A percentile compares a stretch with the other conserved stretches of the same genome.
phyloP scores from a whole-genome alignment of 2,113 vertebrate species.

The Strix uralensis region DNA sequence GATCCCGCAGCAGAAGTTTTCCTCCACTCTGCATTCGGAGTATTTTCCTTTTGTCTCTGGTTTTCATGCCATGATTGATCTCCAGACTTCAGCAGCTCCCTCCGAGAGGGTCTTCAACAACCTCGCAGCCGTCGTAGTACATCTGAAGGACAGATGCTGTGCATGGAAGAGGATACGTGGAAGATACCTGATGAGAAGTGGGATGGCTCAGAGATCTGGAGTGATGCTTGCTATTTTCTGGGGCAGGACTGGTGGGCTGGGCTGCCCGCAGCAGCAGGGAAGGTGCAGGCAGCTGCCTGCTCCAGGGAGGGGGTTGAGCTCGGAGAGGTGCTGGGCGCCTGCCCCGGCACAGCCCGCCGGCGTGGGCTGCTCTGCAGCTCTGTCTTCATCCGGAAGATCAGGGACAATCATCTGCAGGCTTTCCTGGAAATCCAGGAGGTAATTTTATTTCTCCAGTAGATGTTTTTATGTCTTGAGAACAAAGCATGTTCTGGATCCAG shows the following conservation, averaged over 20 bases:
- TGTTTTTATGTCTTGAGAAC: not conserved
- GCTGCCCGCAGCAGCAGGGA: not conserved
- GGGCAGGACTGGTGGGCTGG: not conserved
- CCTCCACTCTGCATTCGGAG: accelerated
- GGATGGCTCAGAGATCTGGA: not conserved
- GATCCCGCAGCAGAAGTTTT: not conserved
- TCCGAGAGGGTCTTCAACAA: not conserved
- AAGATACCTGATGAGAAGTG: not conserved
- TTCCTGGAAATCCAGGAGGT: not conserved
- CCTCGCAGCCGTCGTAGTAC: not conserved
- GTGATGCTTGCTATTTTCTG: not conserved
- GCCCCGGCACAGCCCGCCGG: accelerated
- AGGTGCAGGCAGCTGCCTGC: not conserved
- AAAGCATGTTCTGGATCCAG: not conserved
- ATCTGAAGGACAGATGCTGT: not conserved
- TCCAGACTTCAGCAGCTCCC: not conserved
- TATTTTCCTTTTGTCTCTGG: not conserved
- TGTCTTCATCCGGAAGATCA: not conserved
- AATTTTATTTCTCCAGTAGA: not conserved
- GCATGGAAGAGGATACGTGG: not conserved
- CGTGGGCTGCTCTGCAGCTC: not conserved
- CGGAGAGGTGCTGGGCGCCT: not conserved
- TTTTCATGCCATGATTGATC: not conserved
- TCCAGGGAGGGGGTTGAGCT: not conserved
- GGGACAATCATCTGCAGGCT: not conserved